Evolutionary conservation across 2,888 invertebrate genomes (phyloP), one percentile per base, ranked within the genome.

Genomic region (Reticulitermes lucifugus): DNA sequence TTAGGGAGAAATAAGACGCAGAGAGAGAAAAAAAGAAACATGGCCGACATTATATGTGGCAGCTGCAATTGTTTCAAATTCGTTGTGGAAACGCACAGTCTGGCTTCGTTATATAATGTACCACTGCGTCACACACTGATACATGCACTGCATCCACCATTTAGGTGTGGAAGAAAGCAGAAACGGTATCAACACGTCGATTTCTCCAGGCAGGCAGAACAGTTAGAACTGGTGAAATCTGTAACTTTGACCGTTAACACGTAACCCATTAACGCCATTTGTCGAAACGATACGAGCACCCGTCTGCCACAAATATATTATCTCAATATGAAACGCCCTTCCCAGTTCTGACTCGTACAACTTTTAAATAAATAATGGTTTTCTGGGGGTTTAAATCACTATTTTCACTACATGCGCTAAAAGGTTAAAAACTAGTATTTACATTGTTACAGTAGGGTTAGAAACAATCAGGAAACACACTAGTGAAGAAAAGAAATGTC

Each of bases 21-120:
- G 6, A 21, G 60, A 14, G 22, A 22, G 12, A 29, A n/a, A 75
- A 75, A 75, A 75, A 75, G 21, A 21, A 75, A 75, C 75, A 75
- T 75, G 75, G 75, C 75, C 43, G 75, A 21, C 75, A 75, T 75
- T 75, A 75, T 18, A 75, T 43, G 43, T 43, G 43, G 75, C 75
- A 75, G 75, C 35, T 75, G 75, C 75, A 75, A 41, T 75, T 75
- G 75, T 75, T 75, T 43, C 22, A 21, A 10, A 7, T 43, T 35
- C 41, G 12, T 14, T 43, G 18, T 43, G 43, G 43, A 75, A 43
- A 75, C 22, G 43, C 18, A 35, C 43, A 60, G 75, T 22, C 6
- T 43, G 35, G n/a, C 35, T 25, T 71, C n/a, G 29, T 71, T 71
- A 71, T 29, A 71, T 29, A 71, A 71, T 25, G 71, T n/a, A 35